Conservation (phyloP, 2,888 invertebrate species). For the Poecilobothrus nobilitatus region DNA sequence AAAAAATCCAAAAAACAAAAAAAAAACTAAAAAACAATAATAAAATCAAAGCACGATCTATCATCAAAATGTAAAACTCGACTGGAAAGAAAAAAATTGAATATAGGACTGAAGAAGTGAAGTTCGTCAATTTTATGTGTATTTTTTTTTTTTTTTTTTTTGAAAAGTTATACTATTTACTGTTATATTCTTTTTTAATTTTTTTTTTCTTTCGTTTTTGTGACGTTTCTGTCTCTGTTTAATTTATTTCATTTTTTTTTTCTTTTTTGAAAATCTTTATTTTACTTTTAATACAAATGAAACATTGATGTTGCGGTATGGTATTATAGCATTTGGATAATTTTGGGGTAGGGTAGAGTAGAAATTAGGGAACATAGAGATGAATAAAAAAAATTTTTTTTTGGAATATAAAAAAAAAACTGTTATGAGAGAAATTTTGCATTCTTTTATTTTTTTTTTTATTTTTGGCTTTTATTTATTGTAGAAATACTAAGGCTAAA, state of each 20-base stretch:
- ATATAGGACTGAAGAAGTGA: not conserved
- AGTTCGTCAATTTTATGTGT: not conserved
- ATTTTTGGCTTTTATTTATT: not conserved
- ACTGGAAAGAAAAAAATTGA: not conserved
- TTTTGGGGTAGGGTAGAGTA: not conserved
- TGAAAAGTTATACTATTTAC: not conserved
- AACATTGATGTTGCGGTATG: not conserved
- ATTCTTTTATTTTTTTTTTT: not conserved
- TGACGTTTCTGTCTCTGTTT: not conserved
- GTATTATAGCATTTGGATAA: not conserved
- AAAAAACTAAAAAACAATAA: too few relatives aligned
- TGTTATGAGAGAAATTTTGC: not conserved
- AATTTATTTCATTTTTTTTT: not conserved
- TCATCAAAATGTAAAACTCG: not conserved
- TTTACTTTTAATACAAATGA: not conserved
- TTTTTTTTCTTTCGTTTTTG: not conserved
- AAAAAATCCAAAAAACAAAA: too few relatives aligned
- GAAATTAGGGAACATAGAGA: not conserved
- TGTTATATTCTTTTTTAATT: not conserved
- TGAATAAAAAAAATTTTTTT: too few relatives aligned
- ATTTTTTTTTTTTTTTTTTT: not conserved
- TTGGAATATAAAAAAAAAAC: not conserved
- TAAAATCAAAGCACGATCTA: not conserved
- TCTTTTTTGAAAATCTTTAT: not conserved
- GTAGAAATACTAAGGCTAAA: not conserved